A percentile compares a stretch with the other conserved stretches of the same genome.
Conservation (phyloP, 2,888 invertebrate genomes). For the Plusia festucae region DNA sequence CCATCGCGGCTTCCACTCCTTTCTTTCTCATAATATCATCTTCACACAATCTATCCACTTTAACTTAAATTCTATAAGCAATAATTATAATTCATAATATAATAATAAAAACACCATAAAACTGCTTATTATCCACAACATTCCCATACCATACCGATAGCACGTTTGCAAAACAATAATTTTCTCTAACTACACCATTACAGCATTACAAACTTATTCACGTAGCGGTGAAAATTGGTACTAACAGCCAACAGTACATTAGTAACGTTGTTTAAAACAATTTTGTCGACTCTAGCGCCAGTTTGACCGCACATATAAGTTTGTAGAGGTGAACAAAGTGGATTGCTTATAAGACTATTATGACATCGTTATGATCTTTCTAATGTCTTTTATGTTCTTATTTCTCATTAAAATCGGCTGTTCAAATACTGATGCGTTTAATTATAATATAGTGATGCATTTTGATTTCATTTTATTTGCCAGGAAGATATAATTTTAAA, state of each 20-base stretch:
- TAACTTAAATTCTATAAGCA: not conserved
- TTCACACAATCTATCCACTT: too few species aligned
- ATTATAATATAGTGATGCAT: slow-evolving; percentile 4
- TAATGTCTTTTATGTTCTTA: slow-evolving; percentile 40
- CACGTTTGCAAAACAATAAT: slow-evolving; percentile 12
- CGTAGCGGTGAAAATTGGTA: not conserved
- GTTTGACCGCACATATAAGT: not conserved
- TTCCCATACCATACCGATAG: not conserved
- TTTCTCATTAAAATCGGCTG: slow-evolving; percentile 36
- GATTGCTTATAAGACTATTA: slow-evolving; percentile 22
- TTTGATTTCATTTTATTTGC: not conserved
- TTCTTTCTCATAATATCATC: too few species aligned
- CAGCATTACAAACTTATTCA: not conserved
- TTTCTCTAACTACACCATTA: slow-evolving; percentile 36
- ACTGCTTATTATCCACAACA: not conserved
- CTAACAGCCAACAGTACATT: not conserved
- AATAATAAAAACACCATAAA: not conserved
- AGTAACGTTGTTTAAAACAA: not conserved
- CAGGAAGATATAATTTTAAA: not conserved
- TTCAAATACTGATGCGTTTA: slow-evolving; percentile 50
- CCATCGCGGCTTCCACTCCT: too few species aligned
- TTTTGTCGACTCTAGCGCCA: not conserved
- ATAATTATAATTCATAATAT: not conserved
- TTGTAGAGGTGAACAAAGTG: not conserved
- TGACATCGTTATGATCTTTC: slow-evolving; percentile 30